phyloP scores from a whole-genome alignment of 53 echinoderm and acorn worm genomes.

The Astropecten irregularis region DNA sequence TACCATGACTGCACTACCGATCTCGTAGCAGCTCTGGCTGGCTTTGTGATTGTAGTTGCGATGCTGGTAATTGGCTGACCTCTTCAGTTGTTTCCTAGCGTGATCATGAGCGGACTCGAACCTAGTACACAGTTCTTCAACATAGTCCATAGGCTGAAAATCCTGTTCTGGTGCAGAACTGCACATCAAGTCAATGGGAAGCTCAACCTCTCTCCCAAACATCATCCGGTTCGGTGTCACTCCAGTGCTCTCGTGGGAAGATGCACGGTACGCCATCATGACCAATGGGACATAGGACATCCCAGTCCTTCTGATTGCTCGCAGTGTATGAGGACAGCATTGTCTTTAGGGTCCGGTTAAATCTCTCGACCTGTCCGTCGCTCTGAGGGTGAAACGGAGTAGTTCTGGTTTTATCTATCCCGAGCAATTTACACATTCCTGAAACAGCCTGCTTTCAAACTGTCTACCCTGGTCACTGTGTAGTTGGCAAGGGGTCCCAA shows the following conservation, averaged over 20 bases:
- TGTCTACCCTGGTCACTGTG: too few relatives aligned
- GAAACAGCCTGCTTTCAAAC: constrained; percentile 19
- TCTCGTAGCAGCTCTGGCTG: background rate
- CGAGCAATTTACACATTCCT: constrained; percentile 38
- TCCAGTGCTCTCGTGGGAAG: constrained; percentile 14
- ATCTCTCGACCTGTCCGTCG: constrained; percentile 44
- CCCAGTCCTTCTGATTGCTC: constrained; percentile 54
- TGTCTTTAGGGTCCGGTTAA: constrained; percentile 38
- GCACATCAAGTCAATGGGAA: constrained; percentile 25
- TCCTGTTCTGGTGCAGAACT: background rate
- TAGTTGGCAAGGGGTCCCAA: constrained; percentile 23
- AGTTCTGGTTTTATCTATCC: constrained; percentile 48
- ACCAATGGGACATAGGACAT: constrained; percentile 27
- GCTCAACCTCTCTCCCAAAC: constrained; percentile 23
- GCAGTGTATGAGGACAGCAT: constrained; percentile 47
- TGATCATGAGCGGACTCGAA: background rate
- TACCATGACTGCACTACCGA: background rate
- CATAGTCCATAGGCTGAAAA: background rate
- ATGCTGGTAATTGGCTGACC: constrained; percentile 4
- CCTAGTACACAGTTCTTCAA: background rate
- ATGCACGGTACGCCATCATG: constrained; percentile 61
- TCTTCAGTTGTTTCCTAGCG: constrained; percentile 29
- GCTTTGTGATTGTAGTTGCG: background rate
- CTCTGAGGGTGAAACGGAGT: constrained; percentile 43
- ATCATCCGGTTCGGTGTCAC: constrained; percentile 31